Percentiles rank a stretch among this genome's conserved stretches.
Conservation (phyloP, 2,888 invertebrate species). For the Pterostichus niger region DNA sequence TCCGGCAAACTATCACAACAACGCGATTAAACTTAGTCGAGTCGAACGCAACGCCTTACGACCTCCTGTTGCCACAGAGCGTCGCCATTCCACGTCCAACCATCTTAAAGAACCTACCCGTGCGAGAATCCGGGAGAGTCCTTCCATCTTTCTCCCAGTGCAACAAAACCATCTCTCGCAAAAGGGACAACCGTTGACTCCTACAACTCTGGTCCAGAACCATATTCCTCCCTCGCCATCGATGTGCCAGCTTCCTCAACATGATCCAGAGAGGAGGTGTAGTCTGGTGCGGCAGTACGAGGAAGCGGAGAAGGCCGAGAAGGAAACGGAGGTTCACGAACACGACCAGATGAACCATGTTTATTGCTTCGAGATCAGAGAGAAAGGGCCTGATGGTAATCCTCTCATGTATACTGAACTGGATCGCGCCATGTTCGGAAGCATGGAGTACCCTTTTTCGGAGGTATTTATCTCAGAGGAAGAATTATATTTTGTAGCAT, state of each 20-base stretch:
- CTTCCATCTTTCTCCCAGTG: constrained; percentile 78
- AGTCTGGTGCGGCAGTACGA: constrained; percentile 79
- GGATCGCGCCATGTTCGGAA: constrained; percentile 75
- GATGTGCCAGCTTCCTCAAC: constrained; percentile 78
- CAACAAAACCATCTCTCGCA: constrained; percentile 77
- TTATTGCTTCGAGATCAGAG: constrained; percentile 76
- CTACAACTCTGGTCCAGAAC: constrained; percentile 73
- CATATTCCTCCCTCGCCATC: constrained; percentile 70
- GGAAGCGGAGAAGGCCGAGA: constrained; percentile 74
- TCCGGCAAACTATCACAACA: constrained; percentile 75
- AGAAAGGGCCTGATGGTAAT: constrained; percentile 73
- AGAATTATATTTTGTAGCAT: neutral
- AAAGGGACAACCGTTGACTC: constrained; percentile 77
- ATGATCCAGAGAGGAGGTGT: constrained; percentile 74
- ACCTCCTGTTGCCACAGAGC: constrained; percentile 73
- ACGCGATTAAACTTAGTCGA: constrained; percentile 79
- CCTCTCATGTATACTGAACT: constrained; percentile 74
- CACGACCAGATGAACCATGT: constrained; percentile 76
- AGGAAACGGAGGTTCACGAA: constrained; percentile 73
- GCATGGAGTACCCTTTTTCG: constrained; percentile 77
- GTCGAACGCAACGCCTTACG: constrained; percentile 76
- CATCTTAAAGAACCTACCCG: constrained; percentile 71
- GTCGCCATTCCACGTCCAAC: constrained; percentile 74
- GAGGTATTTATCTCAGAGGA: constrained; percentile 73
- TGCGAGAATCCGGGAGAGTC: constrained; percentile 75